A percentile compares a stretch with the other conserved stretches of the same genome.
Evolutionary conservation across 2,113 vertebrate genomes (phyloP).

Genomic region (Triplophysa rosa): DNA sequence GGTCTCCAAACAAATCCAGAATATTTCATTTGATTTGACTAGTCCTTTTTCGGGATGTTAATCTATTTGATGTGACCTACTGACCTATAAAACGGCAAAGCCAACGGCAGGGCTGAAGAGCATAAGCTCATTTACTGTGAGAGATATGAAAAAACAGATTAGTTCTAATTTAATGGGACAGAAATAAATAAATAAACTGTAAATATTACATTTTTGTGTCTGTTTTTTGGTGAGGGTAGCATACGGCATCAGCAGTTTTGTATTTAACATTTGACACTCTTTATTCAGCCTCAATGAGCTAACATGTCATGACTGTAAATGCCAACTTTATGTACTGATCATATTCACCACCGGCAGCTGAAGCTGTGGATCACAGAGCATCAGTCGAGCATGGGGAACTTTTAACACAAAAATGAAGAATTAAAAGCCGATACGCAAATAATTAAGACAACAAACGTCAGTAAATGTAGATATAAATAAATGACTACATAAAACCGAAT

Average conservation of each 20-base stretch:
- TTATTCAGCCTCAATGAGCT: slow-evolving; percentile 28
- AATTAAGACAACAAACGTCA: slow-evolving; percentile 33
- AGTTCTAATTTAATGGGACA: slow-evolving; percentile 49
- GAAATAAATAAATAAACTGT: slow-evolving; percentile 6
- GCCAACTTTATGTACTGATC: slow-evolving; percentile 52
- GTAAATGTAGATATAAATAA: not conserved
- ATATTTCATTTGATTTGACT: slow-evolving; percentile 41
- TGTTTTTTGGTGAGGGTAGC: not conserved
- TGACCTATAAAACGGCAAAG: slow-evolving; percentile 69
- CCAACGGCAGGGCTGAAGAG: slow-evolving; percentile 63
- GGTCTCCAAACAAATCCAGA: slow-evolving; percentile 9
- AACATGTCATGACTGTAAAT: slow-evolving; percentile 48
- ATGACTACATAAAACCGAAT: not conserved
- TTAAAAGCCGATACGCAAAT: not conserved
- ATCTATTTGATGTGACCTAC: slow-evolving; percentile 65
- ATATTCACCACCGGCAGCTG: slow-evolving; percentile 51
- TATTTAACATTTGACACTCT: slow-evolving; percentile 37
- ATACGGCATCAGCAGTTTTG: slow-evolving; percentile 35
- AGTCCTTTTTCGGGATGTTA: slow-evolving; percentile 52
- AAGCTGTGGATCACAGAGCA: not conserved
- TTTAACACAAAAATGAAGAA: slow-evolving; percentile 4
- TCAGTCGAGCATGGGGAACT: slow-evolving; percentile 14
- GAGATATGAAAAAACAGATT: slow-evolving; percentile 57
- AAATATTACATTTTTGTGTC: slow-evolving; percentile 9
- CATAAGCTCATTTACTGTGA: slow-evolving; percentile 67